Conservation (phyloP, 2,888 invertebrate species). For the Rotaria sp. region DNA sequence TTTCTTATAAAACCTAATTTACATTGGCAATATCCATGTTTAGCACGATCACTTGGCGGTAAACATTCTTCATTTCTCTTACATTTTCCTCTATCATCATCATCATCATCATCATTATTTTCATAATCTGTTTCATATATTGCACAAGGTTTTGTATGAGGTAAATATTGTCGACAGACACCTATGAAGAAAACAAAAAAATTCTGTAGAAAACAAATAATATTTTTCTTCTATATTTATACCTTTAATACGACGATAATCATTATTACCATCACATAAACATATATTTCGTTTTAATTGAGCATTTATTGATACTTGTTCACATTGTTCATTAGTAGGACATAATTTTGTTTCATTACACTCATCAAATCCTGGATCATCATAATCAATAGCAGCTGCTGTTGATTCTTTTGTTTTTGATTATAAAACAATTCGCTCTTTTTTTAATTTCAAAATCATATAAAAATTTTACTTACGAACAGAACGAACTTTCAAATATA, state of each 20-base stretch:
- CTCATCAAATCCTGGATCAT: neutral
- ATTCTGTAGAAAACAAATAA: neutral
- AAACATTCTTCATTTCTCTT: slow-evolving; percentile 36
- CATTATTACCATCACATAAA: neutral
- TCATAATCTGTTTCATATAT: slow-evolving; percentile 2
- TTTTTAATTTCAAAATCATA: neutral
- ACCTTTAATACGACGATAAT: neutral
- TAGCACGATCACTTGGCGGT: slow-evolving; percentile 14
- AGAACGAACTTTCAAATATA: neutral
- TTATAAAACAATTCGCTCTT: neutral
- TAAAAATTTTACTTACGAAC: neutral
- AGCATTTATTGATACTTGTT: neutral
- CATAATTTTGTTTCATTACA: slow-evolving; percentile 19
- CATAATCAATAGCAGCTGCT: slow-evolving; percentile 2
- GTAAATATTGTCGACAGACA: slow-evolving; percentile 34
- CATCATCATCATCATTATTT: neutral
- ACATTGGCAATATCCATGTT: slow-evolving; percentile 40
- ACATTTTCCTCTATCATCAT: neutral
- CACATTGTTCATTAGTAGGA: neutral
- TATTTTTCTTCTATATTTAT: neutral
- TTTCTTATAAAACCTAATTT: slow-evolving; percentile 31
- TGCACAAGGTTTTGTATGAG: slow-evolving; percentile 20
- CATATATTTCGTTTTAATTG: neutral
- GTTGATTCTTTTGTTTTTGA: neutral
- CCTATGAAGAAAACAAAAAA: neutral